Conservation (phyloP, 2,888 invertebrate genomes). For the Drosophila flavopinicola region DNA sequence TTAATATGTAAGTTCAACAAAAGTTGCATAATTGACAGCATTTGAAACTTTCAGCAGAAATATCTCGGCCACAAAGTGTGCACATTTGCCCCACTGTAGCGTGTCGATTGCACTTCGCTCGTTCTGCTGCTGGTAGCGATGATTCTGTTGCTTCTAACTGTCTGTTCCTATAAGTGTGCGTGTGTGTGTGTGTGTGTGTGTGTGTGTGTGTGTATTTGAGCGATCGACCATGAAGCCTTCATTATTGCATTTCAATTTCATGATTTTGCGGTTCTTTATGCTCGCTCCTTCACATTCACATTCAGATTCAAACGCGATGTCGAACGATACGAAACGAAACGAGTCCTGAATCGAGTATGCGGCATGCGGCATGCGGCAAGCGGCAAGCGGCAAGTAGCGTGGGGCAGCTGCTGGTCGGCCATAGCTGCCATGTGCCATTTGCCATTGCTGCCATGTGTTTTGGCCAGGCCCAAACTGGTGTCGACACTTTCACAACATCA, state of each 20-base stretch:
- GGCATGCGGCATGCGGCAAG: background rate
- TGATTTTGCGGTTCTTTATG: slow-evolving; percentile 79
- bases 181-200: slow-evolving; percentile 15
- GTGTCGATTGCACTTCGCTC: slow-evolving; percentile 68
- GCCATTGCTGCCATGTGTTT: slow-evolving; percentile 51
- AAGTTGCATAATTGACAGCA: background rate
- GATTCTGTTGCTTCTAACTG: slow-evolving; percentile 52
- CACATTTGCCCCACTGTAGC: slow-evolving; percentile 17
- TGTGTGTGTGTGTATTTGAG: slow-evolving; percentile 59
- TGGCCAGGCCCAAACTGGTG: slow-evolving; percentile 63
- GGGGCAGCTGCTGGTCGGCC: slow-evolving; percentile 23
- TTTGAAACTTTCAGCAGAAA: background rate
- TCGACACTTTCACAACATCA: slow-evolving; percentile 76
- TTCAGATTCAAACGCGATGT: slow-evolving; percentile 20
- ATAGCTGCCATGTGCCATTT: slow-evolving; percentile 33
- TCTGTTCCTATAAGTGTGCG: slow-evolving; percentile 9
- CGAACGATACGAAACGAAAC: slow-evolving; percentile 26
- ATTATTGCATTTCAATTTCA: slow-evolving; percentile 75
- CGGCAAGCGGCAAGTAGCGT: slow-evolving; percentile 1
- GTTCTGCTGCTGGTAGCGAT: slow-evolving; percentile 15
- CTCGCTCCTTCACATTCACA: slow-evolving; percentile 55
- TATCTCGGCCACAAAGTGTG: no score
- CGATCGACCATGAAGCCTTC: slow-evolving; percentile 79
- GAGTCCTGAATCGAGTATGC: slow-evolving; percentile 13
- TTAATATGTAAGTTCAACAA: background rate